Percentiles rank a stretch among this genome's conserved stretches.
Evolutionary conservation across 2,888 invertebrate genomes (phyloP).

Genomic region (Drosophila pegasa): DNA sequence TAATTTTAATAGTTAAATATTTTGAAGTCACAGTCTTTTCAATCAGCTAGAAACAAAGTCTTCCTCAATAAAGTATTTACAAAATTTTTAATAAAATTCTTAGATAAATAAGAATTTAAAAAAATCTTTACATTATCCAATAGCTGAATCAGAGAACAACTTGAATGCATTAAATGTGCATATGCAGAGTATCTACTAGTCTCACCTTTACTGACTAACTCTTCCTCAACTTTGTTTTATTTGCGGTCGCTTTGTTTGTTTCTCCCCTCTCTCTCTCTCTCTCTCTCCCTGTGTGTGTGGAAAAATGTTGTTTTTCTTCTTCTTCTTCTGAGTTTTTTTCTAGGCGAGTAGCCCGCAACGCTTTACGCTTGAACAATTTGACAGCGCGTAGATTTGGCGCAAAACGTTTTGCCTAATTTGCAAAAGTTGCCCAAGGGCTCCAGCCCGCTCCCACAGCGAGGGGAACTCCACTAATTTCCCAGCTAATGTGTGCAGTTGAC

Average conservation of each 20-base stretch:
- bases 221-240: constrained; percentile 45
- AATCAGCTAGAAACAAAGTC: too few relatives aligned
- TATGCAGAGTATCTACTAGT: background rate
- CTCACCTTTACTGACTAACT: background rate
- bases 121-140: too few relatives aligned
- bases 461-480: constrained; percentile 43
- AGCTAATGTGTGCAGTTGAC: constrained; percentile 69
- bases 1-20: too few relatives aligned
- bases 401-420: constrained; percentile 80
- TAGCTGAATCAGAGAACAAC: background rate
- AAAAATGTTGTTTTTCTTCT: constrained; percentile 41
- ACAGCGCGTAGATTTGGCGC: constrained; percentile 75
- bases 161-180: background rate
- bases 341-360: constrained; percentile 36
- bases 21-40: too few relatives aligned
- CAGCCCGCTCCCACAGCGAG: background rate
- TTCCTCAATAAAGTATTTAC: too few relatives aligned
- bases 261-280: constrained; percentile 4
- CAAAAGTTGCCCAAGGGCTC: constrained; percentile 63
- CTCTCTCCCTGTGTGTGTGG: constrained; percentile 4
- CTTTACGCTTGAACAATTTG: constrained; percentile 79
- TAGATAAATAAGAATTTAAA: too few relatives aligned
- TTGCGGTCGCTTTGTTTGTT: constrained; percentile 59
- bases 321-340: constrained; percentile 24
- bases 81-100: too few relatives aligned